These are phyloP conservation scores for Sthenelais limicola DNA, from an alignment of 2,888 invertebrate genomes.

Conservation along the genomic window DNA sequence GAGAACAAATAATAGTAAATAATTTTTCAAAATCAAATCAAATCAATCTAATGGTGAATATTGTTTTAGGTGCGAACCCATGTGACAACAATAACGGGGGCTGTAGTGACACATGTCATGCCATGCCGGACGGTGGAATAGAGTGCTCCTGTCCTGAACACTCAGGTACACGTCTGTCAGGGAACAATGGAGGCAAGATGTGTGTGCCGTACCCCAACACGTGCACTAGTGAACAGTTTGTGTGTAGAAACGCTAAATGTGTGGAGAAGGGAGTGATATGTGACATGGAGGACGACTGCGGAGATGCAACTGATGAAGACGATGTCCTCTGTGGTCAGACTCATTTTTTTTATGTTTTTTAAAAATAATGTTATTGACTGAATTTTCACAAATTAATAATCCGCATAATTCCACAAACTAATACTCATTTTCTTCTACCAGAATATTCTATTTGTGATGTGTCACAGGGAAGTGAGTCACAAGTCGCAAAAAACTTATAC, in stretches of 20 bases:
- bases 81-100: constrained; percentile 92
- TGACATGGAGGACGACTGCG: constrained; percentile 81
- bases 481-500: no score
- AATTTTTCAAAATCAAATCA: neutral
- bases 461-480: no score
- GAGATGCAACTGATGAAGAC: constrained; percentile 66
- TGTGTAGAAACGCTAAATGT: constrained; percentile 91
- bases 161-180: constrained; percentile 79
- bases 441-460: neutral
- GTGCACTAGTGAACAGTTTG: constrained; percentile 79
- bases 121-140: constrained; percentile 83
- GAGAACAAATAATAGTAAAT: neutral
- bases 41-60: neutral
- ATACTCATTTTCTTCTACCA: neutral
- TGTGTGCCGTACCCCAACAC: constrained; percentile 82
- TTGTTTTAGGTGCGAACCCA: constrained; percentile 59
- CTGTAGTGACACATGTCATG: constrained; percentile 94
- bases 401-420: neutral
- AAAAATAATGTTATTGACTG: no score
- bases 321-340: constrained; percentile 58
- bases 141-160: constrained; percentile 88
- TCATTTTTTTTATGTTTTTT: no score
- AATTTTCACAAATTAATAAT: neutral
- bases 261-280: constrained; percentile 96
- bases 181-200: constrained; percentile 80